phyloP scores from a whole-genome alignment of 1,140 invertebrate species.

The Drosophila bocki region DNA sequence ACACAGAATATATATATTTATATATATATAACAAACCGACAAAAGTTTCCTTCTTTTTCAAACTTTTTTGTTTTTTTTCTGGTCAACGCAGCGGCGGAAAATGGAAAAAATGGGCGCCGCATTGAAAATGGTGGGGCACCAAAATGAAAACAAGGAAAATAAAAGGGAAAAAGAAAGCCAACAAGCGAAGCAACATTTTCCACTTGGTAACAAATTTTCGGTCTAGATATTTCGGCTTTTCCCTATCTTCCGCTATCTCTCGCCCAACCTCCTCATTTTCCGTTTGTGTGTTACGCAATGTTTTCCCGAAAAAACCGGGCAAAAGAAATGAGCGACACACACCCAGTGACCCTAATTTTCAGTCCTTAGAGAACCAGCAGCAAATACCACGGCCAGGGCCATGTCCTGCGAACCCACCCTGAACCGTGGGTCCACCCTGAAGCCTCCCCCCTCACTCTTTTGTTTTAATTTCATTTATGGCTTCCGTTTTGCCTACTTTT shows the following conservation, averaged over 20 bases:
- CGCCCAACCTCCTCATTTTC: constrained; percentile 13
- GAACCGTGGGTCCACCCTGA: constrained; percentile 25
- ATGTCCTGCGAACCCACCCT: constrained; percentile 39
- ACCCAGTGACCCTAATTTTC: constrained; percentile 83
- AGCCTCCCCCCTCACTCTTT: constrained; percentile 46
- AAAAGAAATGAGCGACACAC: constrained; percentile 52
- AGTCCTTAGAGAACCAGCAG: constrained; percentile 70
- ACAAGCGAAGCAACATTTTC: constrained; percentile 60
- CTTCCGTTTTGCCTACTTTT: constrained; percentile 74
- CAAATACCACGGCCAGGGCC: constrained; percentile 61
- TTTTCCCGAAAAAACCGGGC: constrained; percentile 35
- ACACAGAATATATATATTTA: constrained; percentile 46
- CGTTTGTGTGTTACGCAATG: constrained; percentile 59
- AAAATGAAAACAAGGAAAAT: constrained; percentile 39
- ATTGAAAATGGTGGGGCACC: constrained; percentile 57
- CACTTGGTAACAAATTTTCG: constrained; percentile 74
- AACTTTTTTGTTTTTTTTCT: constrained; percentile 51
- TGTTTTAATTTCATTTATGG: constrained; percentile 84
- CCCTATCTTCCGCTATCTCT: constrained; percentile 23
- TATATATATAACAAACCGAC: constrained; percentile 37
- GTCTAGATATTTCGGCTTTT: constrained; percentile 68
- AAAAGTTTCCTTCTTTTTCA: constrained; percentile 63
- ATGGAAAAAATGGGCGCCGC: constrained; percentile 77
- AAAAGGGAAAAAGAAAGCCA: constrained; percentile 23
- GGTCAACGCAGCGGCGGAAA: constrained; percentile 51